These are phyloP conservation scores for Nomada hirtipes DNA, from an alignment of 2,888 invertebrate genomes.

Conservation along the genomic window DNA sequence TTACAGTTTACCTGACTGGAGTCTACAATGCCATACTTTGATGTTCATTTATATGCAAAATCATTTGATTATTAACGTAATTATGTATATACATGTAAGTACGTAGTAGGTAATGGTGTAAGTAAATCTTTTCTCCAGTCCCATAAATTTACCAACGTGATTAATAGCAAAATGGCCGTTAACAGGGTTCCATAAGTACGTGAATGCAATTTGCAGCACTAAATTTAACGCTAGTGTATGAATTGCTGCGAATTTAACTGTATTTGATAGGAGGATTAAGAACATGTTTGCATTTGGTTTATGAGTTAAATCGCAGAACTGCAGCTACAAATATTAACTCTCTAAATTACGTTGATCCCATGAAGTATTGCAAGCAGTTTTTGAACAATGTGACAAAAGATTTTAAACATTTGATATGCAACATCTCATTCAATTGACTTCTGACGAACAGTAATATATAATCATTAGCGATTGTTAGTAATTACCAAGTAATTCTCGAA, in stretches of 20 bases:
- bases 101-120: too few relatives aligned
- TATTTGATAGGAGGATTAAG: constrained; percentile 12
- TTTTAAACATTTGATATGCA: background rate
- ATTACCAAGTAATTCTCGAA: too few relatives aligned
- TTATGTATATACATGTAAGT: too few relatives aligned
- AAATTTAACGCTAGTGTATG: background rate
- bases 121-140: too few relatives aligned
- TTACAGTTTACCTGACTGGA: too few relatives aligned
- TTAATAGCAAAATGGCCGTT: background rate
- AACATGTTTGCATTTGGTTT: constrained; percentile 3
- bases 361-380: background rate
- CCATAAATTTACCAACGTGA: background rate
- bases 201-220: background rate
- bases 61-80: too few relatives aligned
- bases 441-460: too few relatives aligned
- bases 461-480: too few relatives aligned
- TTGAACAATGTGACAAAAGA: background rate
- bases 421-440: background rate
- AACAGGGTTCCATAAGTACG: background rate
- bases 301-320: background rate
- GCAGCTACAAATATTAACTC: background rate
- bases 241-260: background rate
- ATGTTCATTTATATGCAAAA: too few relatives aligned
- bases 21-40: too few relatives aligned
- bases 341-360: background rate